Base-by-base conservation (phyloP, 2,888 invertebrate species). In the Busseola fusca region DNA sequence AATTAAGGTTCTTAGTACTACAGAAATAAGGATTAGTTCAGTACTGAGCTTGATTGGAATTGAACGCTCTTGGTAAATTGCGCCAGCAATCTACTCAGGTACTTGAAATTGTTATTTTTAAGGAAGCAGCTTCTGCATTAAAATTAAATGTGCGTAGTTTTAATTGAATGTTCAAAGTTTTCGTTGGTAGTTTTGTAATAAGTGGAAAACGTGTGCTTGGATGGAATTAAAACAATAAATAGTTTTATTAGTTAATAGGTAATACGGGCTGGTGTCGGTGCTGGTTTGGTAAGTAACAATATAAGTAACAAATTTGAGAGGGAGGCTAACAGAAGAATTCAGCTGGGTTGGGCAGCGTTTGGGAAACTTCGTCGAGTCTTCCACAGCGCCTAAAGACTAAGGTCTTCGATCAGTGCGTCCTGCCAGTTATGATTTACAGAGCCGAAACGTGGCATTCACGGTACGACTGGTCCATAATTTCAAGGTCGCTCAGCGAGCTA, bases 81-180 rank as follows among this genome's bases (percentile, higher is more conserved):
- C 92, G 90, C 92, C 58, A 93, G 90, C 93, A 94, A 94, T 94
- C 94, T 94, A 93, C 93, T 93, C 93, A 94, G 95, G 93, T 94
- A 93, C 88, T 91, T 86, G 80, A 82, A 85, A 85, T 80, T 82
- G 79, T 82, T 83, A 76, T 81, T 79, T 83, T 76, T 86, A 76
- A 87, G 92, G 93, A 91, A 88, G 78, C 70, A 79, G 87, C 89
- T 92, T 91, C 81, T 81, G 68, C 84, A 84, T 84, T 85, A 76
- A 81, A 84, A 79, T 58, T 58, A 66, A n/a, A 73, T 30, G 50
- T 65, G 54, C 52, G 65, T 72, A 57, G 70, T 82, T 82, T 72
- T 65, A 54, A 30, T 70, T 42, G 30, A 69, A 72, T 72, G 62
- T 45, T 67, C 4, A n/a, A 72, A 45, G 37, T 84, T 80, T 56